These are phyloP conservation scores for Hemiprocne comata DNA, from an alignment of 2,113 vertebrate genomes.

Conservation along the genomic window DNA sequence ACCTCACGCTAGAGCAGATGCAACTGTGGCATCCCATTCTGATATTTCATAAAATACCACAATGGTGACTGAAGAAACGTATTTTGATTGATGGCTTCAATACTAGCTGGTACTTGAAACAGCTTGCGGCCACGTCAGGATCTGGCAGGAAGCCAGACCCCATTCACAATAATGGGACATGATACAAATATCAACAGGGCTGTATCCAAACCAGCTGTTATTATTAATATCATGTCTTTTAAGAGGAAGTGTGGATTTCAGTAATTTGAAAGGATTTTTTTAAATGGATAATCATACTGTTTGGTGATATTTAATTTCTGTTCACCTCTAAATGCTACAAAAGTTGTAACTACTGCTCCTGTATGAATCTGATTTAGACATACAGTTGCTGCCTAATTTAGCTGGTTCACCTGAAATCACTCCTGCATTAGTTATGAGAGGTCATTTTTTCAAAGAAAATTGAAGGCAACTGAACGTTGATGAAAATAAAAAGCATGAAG, in stretches of 20 bases:
- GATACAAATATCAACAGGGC: conserved; percentile 31
- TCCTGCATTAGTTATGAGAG: not conserved
- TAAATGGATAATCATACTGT: conserved; percentile 57
- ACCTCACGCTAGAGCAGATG: not conserved
- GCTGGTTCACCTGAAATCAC: not conserved
- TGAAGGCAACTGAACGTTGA: not conserved
- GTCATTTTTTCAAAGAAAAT: not conserved
- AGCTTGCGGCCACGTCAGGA: conserved; percentile 27
- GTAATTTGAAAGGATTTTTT: conserved; percentile 21
- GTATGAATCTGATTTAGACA: conserved; percentile 16
- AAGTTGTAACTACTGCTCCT: conserved; percentile 12
- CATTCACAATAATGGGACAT: conserved; percentile 47
- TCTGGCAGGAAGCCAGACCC: conserved; percentile 41
- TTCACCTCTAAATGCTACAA: conserved; percentile 48
- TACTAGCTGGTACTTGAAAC: conserved; percentile 31
- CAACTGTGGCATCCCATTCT: not conserved
- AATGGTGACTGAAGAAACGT: not conserved
- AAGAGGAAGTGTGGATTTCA: conserved; percentile 38
- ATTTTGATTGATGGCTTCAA: conserved; percentile 36
- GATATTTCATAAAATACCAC: not conserved
- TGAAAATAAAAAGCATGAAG: not conserved
- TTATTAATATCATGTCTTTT: conserved; percentile 57
- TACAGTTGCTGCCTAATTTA: conserved; percentile 11
- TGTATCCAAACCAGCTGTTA: conserved; percentile 50
- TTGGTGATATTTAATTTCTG: conserved; percentile 56